Evolutionary conservation across 2,888 invertebrate species (phyloP), one percentile per base, ranked within the genome.

Genomic region (Himalopsyche tibetana): DNA sequence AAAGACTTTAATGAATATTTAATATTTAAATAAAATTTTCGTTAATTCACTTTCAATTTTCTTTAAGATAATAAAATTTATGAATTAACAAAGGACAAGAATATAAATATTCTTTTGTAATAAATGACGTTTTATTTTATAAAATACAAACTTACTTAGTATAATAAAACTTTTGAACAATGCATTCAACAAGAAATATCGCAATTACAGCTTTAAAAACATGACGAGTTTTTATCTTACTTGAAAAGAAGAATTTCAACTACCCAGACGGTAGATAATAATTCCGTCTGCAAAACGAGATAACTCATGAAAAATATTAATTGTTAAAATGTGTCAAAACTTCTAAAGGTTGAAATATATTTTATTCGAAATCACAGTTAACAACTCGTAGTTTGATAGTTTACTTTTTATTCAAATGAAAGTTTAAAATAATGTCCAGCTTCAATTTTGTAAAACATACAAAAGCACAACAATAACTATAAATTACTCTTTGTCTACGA

Each of bases 141-240:
- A n/a, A 63, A 63, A n/a, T 19, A 63, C 19, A 63, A 63, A 63
- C n/a, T 63, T 4, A 19, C 63, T 19, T 19, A 19, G 19, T 19
- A 56, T 8, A 5, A 19, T 0, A n/a, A 56, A 56, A 56, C 56
- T 56, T 56, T 4, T 28, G 19, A 63, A 63, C 63, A 63, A 63
- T 63, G 63, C 63, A 63, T 63, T 63, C 28, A 63, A 28, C 63
- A 63, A 63, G 15, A 63, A 63, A 28, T 63, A n/a, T 28, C 63
- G 9, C 6, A 63, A 63, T 19, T 63, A 9, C 2, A 19, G 63
- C 8, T 63, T 8, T 63, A 8, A 63, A 19, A 63, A 63, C 19
- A 63, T 19, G 63, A 63, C 8, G 4, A 63, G 8, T n/a, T 63
- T 63, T 63, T 63, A 63, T 63, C 28, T 63, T 19, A 63, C 19